Base-by-base conservation (phyloP, 2,113 vertebrate genomes). In the Myiozetetes cayanensis region DNA sequence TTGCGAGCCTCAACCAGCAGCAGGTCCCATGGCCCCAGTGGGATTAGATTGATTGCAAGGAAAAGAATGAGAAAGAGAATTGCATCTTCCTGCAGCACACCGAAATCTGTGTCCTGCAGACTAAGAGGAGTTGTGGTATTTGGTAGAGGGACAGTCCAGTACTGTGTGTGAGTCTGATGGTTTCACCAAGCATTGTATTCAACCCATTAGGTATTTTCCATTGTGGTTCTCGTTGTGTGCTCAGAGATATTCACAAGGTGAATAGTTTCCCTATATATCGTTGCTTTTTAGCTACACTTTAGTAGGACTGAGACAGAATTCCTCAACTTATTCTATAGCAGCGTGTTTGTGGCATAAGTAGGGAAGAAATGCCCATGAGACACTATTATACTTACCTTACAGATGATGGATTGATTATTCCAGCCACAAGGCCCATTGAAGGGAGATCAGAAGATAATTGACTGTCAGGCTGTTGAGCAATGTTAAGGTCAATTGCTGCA, bases 361-460 rank as follows among this genome's bases (percentile, higher is more conserved):
- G 73, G 65, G 85, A 96, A 97, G 90, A 95, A 96, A 97, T 91
- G 53, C 93, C 84, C 1, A 2, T 63, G 80, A 84, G 68, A 91
- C 80, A 85, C 95, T 97, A 82, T 97, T 98, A 96, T 91, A 97
- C 92, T 97, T 96, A 96, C 94, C 95, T 98, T 96, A 89, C 72
- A 86, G 75, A 61, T 97, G 97, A 98, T 97, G 92, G 95, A 97
- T 97, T 97, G 96, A 89, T 96, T 97, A 93, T 98, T 97, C 97
- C 96, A 97, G 94, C 93, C 85, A 94, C 75, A 94, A 97, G 91
- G 83, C 91, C 94, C 78, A 95, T 95, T 96, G 97, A 98, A 97
- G 93, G 78, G 88, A 97, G 91, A 98, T 98, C 95, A 97, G 96
- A 85, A 97, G 97, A 97, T 97, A 98, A 98, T 97, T 97, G 97